Evolutionary conservation across 2,797 vertebrate genomes (phyloP).

Genomic region (Prunella strophiata): DNA sequence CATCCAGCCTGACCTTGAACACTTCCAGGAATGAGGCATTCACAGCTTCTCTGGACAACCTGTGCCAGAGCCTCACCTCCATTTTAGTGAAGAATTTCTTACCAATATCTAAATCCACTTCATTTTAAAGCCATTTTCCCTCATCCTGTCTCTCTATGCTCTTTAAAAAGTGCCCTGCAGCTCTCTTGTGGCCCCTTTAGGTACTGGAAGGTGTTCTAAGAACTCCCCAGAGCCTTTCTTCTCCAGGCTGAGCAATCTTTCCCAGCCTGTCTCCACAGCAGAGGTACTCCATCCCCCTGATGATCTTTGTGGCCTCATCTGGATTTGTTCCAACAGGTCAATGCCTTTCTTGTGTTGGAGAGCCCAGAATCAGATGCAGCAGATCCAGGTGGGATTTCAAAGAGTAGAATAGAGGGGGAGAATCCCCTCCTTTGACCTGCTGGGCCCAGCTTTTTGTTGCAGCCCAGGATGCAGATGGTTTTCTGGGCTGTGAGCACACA

Average conservation of each 20-base stretch:
- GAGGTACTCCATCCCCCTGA: neutral
- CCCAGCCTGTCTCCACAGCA: neutral
- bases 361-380: neutral
- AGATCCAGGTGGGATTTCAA: neutral
- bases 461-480: neutral
- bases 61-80: neutral
- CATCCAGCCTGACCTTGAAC: neutral
- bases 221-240: neutral
- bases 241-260: neutral
- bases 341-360: neutral
- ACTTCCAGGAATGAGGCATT: neutral
- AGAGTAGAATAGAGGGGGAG: neutral
- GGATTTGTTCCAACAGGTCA: neutral
- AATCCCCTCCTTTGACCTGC: neutral
- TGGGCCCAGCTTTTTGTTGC: neutral
- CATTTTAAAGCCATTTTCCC: neutral
- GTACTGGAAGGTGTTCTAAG: no score
- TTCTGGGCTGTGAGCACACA: neutral
- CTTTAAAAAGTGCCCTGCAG: neutral
- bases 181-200: neutral
- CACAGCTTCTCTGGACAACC: neutral
- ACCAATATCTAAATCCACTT: neutral
- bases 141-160: neutral
- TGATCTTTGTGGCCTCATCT: neutral
- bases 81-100: neutral